Evolutionary conservation across 2,113 vertebrate genomes (phyloP).

Genomic region (Mystacornis crossleyi): DNA sequence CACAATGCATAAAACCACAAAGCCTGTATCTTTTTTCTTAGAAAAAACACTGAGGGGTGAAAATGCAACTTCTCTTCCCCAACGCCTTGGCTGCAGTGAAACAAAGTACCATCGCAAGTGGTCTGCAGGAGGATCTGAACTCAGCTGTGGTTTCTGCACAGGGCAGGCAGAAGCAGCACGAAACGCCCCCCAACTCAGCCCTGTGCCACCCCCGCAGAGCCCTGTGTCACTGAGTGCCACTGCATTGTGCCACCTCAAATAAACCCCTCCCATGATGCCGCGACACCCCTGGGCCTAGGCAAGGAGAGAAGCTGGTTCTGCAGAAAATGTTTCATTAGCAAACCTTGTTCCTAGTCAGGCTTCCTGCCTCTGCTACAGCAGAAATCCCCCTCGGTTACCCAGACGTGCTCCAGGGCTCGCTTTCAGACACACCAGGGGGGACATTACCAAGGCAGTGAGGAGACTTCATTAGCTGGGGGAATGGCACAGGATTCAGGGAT

Average conservation of each 20-base stretch:
- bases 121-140: neutral
- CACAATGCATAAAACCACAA: neutral
- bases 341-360: neutral
- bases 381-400: neutral
- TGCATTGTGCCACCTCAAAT: neutral
- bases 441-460: neutral
- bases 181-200: neutral
- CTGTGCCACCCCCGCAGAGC: neutral
- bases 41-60: neutral
- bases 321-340: neutral
- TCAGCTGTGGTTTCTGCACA: neutral
- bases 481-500: neutral
- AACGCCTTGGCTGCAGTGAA: neutral
- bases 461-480: neutral
- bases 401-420: neutral
- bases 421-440: neutral
- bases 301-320: neutral
- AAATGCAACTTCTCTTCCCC: neutral
- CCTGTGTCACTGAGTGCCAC: neutral
- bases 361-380: neutral
- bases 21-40: neutral
- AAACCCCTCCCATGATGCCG: fast-evolving
- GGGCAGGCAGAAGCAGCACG: neutral
- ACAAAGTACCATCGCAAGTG: neutral
- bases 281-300: neutral